Percentiles rank a stretch among this genome's conserved stretches.
These are phyloP conservation scores for Cherax quadricarinatus DNA, from an alignment of 1,140 invertebrate genomes.

Conservation along the genomic window DNA sequence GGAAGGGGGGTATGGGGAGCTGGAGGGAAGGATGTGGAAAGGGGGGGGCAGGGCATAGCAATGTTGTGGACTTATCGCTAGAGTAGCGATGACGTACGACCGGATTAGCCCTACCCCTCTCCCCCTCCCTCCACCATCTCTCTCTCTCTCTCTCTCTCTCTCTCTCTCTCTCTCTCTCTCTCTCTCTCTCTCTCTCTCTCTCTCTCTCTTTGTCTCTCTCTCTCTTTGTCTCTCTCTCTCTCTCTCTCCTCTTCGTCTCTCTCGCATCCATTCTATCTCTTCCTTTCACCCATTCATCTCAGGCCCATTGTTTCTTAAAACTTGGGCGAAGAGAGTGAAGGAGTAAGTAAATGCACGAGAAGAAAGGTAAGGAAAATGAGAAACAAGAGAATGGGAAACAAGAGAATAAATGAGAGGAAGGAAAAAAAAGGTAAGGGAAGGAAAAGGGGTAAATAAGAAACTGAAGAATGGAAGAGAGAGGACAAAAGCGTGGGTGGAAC, in stretches of 20 bases:
- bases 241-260: not conserved
- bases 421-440: not conserved
- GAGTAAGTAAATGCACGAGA: not conserved
- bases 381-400: too few species aligned
- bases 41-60: too few species aligned
- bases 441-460: not conserved
- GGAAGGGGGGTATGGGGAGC: not conserved
- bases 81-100: conserved; percentile 25
- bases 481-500: not conserved
- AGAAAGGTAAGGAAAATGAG: too few species aligned
- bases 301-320: not conserved
- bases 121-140: not conserved
- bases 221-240: not conserved
- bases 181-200: not conserved
- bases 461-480: not conserved
- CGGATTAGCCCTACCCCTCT: not conserved
- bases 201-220: not conserved
- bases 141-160: not conserved
- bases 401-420: too few species aligned
- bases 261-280: not conserved
- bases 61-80: conserved; percentile 5
- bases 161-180: not conserved
- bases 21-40: not conserved
- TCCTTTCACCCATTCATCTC: not conserved
- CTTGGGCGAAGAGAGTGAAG: not conserved